A percentile compares a stretch with the other conserved stretches of the same genome.
phyloP scores from a whole-genome alignment of 2,113 vertebrate genomes.

The Mus spicilegus region DNA sequence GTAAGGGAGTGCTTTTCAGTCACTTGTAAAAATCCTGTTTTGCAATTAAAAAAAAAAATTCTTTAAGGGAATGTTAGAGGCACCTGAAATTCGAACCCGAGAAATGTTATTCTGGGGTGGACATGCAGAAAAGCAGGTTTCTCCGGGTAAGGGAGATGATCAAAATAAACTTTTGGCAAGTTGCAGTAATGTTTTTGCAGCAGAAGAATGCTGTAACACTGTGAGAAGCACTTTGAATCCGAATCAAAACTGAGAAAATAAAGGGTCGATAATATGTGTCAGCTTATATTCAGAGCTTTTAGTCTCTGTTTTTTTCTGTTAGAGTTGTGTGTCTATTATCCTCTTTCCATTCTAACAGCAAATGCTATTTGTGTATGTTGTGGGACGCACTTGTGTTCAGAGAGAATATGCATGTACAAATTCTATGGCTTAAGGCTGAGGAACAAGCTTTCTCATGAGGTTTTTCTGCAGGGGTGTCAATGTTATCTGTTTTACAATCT shows the following conservation, averaged over 20 bases:
- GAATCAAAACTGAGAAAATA: slow-evolving; percentile 2
- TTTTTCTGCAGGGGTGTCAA: slow-evolving; percentile 68
- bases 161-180: slow-evolving; percentile 66
- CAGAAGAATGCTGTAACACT: slow-evolving; percentile 49
- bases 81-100: slow-evolving; percentile 37
- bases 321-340: neutral
- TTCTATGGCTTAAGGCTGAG: neutral
- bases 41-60: slow-evolving; percentile 55
- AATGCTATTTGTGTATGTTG: slow-evolving; percentile 34
- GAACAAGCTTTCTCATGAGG: neutral
- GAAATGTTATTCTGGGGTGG: neutral
- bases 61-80: slow-evolving; percentile 50
- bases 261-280: neutral
- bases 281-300: slow-evolving; percentile 27
- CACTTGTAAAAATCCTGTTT: slow-evolving; percentile 77
- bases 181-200: slow-evolving; percentile 64
- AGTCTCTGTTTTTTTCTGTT: neutral
- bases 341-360: slow-evolving; percentile 24
- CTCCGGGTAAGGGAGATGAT: neutral
- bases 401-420: slow-evolving; percentile 1
- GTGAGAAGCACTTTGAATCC: slow-evolving; percentile 46
- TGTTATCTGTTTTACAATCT: slow-evolving; percentile 34
- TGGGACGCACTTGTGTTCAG: slow-evolving; percentile 46
- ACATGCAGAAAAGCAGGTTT: neutral
- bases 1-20: slow-evolving; percentile 90